Evolutionary conservation across 2,797 vertebrate species (phyloP).

Genomic region (Typhlichthys eigenmanni): DNA sequence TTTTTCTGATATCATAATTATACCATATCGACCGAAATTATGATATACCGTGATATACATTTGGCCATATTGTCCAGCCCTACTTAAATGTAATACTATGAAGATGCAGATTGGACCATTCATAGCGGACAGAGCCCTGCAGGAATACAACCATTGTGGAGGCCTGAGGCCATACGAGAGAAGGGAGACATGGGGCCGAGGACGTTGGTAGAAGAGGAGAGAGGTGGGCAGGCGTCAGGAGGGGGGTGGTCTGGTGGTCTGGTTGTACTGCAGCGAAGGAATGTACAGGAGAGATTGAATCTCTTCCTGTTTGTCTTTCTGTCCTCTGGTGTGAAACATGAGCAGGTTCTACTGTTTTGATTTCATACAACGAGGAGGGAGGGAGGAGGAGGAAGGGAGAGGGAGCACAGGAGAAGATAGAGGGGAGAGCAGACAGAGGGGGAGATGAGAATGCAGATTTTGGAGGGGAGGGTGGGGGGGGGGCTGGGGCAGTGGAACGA

Average conservation of each 20-base stretch:
- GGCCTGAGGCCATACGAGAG: too few species aligned
- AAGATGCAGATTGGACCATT: too few species aligned
- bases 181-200: background rate
- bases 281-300: conserved; percentile 47
- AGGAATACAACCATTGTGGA: too few species aligned
- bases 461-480: background rate
- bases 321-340: conserved; percentile 46
- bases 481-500: conserved; percentile 6
- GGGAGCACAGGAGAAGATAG: background rate
- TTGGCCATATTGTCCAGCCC: too few species aligned
- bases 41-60: too few species aligned
- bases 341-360: conserved; percentile 37
- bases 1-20: too few species aligned
- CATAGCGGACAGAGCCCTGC: too few species aligned
- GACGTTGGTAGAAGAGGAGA: background rate
- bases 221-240: background rate
- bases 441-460: background rate
- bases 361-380: conserved; percentile 20
- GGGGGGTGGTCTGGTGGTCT: conserved; percentile 21
- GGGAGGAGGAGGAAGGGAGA: background rate
- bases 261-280: conserved; percentile 38
- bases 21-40: too few species aligned
- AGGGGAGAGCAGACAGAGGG: background rate
- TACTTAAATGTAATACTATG: too few species aligned
- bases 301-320: conserved; percentile 43